Base-by-base conservation (phyloP, 2,797 vertebrate genomes). In the Halcyon badia region DNA sequence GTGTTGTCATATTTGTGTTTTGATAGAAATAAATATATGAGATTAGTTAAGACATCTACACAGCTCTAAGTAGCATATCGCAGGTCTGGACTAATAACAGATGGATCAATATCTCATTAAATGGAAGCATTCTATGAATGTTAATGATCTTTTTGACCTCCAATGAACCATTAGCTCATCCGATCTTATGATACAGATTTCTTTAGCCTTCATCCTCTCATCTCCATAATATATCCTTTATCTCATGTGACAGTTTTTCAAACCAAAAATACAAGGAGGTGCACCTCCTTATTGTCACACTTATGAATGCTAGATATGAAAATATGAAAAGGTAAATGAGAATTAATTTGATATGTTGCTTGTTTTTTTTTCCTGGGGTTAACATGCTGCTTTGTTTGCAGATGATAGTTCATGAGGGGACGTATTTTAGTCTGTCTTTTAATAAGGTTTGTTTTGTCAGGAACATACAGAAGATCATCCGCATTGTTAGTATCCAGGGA, bases 201-300 rank as follows among this genome's bases (percentile, higher is more conserved):
- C 15, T 73, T 86, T 69, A 77, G 15, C n/a, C 16, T 84, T 54
- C 52, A 42, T 71, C 12, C 25, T 41, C 12, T 82, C 35, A 62
- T 30, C 1, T 2, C 4, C 28, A 8, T 78, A 44, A 9, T 31
- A 18, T 24, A 6, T 72, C 31, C 20, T 35, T 82, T 79, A 58
- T 48, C 14, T 68, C 5, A 2, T 58, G 13, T 84, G 35, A 61
- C 28, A 6, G 4, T 48, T 90, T 90, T 89, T 72, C 56, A 31
- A 66, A 1, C 2, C 3, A 28, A 62, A 89, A 89, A 54, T 9
- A 0, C 3, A 82, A 82, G 20, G 16, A 68, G 0, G 0, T 22
- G 6, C 39, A n/a, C 24, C 8, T 92, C 60, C 24, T 65, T 70
- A 14, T 71, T 35, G 30, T 44, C 16, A 68, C 13, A 44, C 5